phyloP scores from a whole-genome alignment of 2,113 vertebrate species.

The Telmatochromis sp. region DNA sequence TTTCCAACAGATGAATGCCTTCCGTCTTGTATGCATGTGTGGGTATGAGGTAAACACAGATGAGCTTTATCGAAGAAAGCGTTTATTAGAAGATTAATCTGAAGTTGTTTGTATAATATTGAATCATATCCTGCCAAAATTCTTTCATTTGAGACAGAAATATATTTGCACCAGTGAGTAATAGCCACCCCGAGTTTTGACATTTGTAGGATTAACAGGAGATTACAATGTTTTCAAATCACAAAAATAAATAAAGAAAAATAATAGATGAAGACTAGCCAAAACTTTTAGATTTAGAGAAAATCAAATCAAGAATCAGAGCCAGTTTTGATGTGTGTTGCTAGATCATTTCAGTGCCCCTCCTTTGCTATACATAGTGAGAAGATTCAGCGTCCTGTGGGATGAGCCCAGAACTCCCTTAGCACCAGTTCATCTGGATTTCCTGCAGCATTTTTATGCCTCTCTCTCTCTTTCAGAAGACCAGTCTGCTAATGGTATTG shows the following conservation, averaged over 20 bases:
- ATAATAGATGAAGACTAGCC: not conserved
- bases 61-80: not conserved
- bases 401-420: not conserved
- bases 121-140: not conserved
- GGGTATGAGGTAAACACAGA: not conserved
- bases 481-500: conserved; percentile 89
- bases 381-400: not conserved
- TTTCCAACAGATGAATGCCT: not conserved
- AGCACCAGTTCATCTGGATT: not conserved
- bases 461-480: conserved; percentile 76
- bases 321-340: not conserved
- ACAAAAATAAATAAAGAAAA: not conserved
- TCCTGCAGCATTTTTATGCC: not conserved
- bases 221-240: not conserved
- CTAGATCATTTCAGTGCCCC: conserved; percentile 21
- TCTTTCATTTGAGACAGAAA: not conserved
- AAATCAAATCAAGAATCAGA: not conserved
- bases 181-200: not conserved
- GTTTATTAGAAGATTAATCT: not conserved
- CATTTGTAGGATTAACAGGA: not conserved
- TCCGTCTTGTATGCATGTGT: not conserved
- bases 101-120: not conserved
- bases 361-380: not conserved
- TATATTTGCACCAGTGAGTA: not conserved
- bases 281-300: not conserved